Evolutionary conservation across 2,113 vertebrate genomes (phyloP).

Genomic region (Carettochelys insculpta): DNA sequence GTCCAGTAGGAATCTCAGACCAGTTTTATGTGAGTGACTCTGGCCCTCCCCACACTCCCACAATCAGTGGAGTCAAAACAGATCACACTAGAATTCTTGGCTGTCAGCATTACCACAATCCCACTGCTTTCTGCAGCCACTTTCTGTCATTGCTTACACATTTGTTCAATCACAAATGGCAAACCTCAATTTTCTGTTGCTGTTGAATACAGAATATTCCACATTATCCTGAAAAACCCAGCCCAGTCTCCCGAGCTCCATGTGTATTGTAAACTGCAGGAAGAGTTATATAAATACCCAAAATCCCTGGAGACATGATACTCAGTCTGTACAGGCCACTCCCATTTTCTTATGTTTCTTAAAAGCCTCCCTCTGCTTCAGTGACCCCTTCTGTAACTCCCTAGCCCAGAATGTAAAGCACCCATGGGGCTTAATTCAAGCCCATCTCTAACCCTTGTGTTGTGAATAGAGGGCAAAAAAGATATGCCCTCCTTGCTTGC

Average conservation of each 20-base stretch:
- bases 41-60: neutral
- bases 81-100: neutral
- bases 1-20: neutral
- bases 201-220: neutral
- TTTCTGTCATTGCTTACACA: no score
- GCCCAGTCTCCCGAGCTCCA: neutral
- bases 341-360: neutral
- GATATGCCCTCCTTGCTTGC: no score
- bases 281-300: neutral
- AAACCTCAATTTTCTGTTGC: neutral
- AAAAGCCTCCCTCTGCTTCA: neutral
- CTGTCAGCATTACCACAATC: neutral
- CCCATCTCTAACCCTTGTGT: no score
- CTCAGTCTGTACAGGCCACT: neutral
- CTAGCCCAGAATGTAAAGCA: neutral
- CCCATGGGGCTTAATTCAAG: no score
- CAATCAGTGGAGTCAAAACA: neutral
- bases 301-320: neutral
- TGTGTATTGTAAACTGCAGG: neutral
- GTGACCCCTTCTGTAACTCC: neutral
- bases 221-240: neutral
- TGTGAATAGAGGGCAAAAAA: no score
- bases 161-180: neutral
- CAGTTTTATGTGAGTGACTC: neutral
- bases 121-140: no score